Evolutionary conservation across 2,797 vertebrate species (phyloP).

Genomic region (Amazonetta brasiliensis): DNA sequence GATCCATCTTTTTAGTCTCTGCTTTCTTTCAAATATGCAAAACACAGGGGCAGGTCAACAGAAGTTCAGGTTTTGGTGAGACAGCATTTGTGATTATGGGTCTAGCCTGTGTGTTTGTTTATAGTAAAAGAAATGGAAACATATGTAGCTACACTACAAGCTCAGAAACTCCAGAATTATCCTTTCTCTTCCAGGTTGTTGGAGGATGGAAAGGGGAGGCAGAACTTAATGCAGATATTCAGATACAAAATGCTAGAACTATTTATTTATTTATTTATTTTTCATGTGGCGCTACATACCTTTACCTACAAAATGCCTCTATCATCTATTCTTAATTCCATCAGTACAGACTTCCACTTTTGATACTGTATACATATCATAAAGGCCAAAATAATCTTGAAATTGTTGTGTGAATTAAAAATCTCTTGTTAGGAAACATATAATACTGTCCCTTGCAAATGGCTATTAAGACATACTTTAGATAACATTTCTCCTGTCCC

Average conservation of each 20-base stretch:
- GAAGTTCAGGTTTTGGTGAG: not conserved
- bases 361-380: accelerated
- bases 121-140: not conserved
- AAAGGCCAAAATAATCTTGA: not conserved
- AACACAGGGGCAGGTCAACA: not conserved
- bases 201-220: not conserved
- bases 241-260: not conserved
- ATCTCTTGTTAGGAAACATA: not conserved
- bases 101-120: not conserved
- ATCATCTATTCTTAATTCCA: not conserved
- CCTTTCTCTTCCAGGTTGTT: not conserved
- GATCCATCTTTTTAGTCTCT: not conserved
- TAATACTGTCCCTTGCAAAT: not conserved
- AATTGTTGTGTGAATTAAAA: not conserved
- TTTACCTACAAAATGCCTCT: not conserved
- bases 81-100: not conserved
- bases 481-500: not conserved
- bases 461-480: not conserved
- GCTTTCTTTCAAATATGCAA: not conserved
- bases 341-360: not conserved
- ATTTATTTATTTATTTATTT: not conserved
- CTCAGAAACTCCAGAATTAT: not conserved
- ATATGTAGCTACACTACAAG: not conserved
- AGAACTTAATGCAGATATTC: not conserved
- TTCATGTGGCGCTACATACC: not conserved